Evolutionary conservation across 2,113 vertebrate genomes (phyloP).

Genomic region (Stigmatopora argus): DNA sequence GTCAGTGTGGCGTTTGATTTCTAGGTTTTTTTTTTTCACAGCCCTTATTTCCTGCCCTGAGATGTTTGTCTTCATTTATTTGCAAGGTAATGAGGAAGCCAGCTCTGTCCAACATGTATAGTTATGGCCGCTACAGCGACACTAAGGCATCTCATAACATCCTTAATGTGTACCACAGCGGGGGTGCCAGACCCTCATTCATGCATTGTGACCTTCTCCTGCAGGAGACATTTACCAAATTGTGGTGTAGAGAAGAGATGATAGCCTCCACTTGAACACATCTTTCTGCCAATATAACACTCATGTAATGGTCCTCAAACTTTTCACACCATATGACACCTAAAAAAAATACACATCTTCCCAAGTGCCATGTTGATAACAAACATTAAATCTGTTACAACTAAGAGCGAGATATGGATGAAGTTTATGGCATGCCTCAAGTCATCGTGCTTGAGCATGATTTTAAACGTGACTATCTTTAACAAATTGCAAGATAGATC

Average conservation of each 20-base stretch:
- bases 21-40: slow-evolving; percentile 15
- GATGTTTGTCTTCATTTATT: slow-evolving; percentile 45
- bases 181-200: slow-evolving; percentile 31
- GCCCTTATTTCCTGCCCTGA: slow-evolving; percentile 34
- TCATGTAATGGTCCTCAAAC: neutral
- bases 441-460: too few relatives aligned
- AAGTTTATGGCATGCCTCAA: too few relatives aligned
- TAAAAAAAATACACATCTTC: neutral
- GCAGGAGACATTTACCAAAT: slow-evolving; percentile 39
- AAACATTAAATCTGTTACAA: neutral
- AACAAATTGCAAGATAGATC: too few relatives aligned
- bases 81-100: slow-evolving; percentile 60
- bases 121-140: slow-evolving; percentile 40
- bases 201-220: slow-evolving; percentile 46
- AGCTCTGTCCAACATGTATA: slow-evolving; percentile 53
- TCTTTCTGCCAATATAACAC: slow-evolving; percentile 7
- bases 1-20: slow-evolving; percentile 30
- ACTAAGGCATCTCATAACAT: slow-evolving; percentile 56
- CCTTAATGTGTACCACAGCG: slow-evolving; percentile 42
- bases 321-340: neutral
- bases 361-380: neutral
- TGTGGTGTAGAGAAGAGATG: slow-evolving; percentile 16
- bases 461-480: too few relatives aligned
- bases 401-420: too few relatives aligned
- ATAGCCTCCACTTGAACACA: slow-evolving; percentile 11